Percentiles rank a stretch among this genome's conserved stretches.
Evolutionary conservation across 2,888 invertebrate species (phyloP).

Genomic region (Andrena dorsata): DNA sequence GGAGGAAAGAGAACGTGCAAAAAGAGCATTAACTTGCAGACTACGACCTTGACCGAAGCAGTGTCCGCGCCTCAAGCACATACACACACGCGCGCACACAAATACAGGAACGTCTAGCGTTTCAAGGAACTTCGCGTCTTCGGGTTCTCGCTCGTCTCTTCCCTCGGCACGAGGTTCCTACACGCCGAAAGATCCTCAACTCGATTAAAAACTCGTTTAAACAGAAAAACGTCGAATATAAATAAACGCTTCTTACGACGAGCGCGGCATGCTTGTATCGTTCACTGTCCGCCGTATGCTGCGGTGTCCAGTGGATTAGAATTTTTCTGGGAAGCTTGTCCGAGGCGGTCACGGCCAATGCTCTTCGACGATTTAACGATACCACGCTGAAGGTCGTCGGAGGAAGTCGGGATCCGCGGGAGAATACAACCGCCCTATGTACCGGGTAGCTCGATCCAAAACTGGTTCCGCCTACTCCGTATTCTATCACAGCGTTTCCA

Average conservation of each 20-base stretch:
- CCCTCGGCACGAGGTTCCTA: not conserved
- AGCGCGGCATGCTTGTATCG: not conserved
- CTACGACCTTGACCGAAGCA: slow-evolving; percentile 83
- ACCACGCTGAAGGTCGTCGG: slow-evolving; percentile 69
- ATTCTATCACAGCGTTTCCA: slow-evolving; percentile 15
- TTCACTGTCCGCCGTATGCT: not conserved
- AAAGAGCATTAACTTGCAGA: slow-evolving; percentile 79
- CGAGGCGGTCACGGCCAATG: slow-evolving; percentile 51
- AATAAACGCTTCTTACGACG: not conserved
- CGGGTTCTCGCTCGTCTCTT: slow-evolving; percentile 22
- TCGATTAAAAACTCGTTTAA: not conserved
- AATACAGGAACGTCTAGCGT: slow-evolving; percentile 71
- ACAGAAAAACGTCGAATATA: not conserved
- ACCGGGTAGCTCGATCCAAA: slow-evolving; percentile 68
- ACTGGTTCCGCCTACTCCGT: slow-evolving; percentile 39
- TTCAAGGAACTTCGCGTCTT: slow-evolving; percentile 63
- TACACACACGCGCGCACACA: slow-evolving; percentile 51
- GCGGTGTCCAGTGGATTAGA: not conserved
- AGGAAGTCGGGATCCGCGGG: slow-evolving; percentile 69
- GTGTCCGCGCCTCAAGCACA: slow-evolving; percentile 79
- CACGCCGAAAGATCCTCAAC: not conserved
- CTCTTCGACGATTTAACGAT: slow-evolving; percentile 66
- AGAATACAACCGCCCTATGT: slow-evolving; percentile 69
- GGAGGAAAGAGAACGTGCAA: slow-evolving; percentile 77
- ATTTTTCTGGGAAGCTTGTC: slow-evolving; percentile 2